Evolutionary conservation across 2,888 invertebrate species (phyloP).

Genomic region (Hetaerina titia): DNA sequence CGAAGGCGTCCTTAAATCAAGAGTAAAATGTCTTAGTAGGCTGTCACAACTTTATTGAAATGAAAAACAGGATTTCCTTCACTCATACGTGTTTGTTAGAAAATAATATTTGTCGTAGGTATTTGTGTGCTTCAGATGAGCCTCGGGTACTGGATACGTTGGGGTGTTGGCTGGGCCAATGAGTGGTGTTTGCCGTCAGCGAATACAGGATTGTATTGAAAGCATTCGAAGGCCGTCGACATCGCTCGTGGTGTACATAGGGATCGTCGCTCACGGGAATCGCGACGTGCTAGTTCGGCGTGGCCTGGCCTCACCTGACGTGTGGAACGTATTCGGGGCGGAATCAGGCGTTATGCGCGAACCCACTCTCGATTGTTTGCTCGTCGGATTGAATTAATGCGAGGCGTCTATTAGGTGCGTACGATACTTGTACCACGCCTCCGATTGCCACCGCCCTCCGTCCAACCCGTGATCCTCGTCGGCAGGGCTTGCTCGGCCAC

Average conservation of each 20-base stretch:
- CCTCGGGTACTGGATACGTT: too few relatives aligned
- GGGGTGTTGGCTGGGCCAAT: too few relatives aligned
- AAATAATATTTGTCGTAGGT: too few relatives aligned
- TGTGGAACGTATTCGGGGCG: background rate
- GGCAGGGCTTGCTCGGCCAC: background rate
- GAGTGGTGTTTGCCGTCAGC: background rate
- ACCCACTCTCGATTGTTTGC: constrained; percentile 9
- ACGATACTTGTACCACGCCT: background rate
- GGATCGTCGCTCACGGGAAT: background rate
- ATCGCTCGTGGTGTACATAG: background rate
- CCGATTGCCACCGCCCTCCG: background rate
- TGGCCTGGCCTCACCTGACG: background rate
- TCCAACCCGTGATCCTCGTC: background rate
- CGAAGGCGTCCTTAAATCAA: too few relatives aligned
- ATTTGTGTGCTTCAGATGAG: too few relatives aligned
- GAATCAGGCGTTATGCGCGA: background rate
- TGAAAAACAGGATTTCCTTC: too few relatives aligned
- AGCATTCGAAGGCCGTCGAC: background rate
- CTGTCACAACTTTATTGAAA: too few relatives aligned
- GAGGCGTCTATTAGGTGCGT: background rate
- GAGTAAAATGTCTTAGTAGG: too few relatives aligned
- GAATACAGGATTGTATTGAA: background rate
- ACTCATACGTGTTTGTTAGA: too few relatives aligned
- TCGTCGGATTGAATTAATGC: background rate
- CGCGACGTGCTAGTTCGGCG: background rate